These are phyloP conservation scores for Anolis carolinensis DNA, from an alignment of 2,113 vertebrate species.

Conservation along the genomic window DNA sequence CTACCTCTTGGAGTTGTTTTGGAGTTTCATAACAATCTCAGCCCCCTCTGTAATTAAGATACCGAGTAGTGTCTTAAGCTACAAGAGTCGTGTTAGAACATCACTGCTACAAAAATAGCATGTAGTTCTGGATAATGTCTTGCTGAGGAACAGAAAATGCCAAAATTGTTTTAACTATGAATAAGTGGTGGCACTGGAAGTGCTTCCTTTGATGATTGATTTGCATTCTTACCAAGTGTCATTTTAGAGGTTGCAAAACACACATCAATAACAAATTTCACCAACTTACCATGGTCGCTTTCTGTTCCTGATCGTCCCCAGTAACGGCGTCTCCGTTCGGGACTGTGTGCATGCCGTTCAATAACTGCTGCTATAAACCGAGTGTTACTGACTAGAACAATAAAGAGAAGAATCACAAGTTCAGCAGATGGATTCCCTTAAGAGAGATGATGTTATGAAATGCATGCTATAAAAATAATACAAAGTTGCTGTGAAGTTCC, in stretches of 20 bases:
- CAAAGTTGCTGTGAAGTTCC: neutral
- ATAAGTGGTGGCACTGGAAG: neutral
- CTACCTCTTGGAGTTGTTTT: neutral
- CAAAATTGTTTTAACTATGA: neutral
- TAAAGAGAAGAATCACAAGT: neutral
- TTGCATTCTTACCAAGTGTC: fast-evolving
- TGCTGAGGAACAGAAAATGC: neutral
- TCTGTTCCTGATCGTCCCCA: conserved; percentile 97
- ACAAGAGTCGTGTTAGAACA: neutral
- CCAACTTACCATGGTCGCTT: conserved; percentile 92
- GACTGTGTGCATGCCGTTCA: conserved; percentile 94
- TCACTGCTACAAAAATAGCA: neutral
- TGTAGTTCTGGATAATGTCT: neutral
- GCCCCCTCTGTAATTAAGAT: neutral
- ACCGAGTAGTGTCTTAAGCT: fast-evolving
- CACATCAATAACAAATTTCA: neutral
- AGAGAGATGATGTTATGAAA: neutral
- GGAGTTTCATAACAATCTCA: neutral
- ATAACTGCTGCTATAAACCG: conserved; percentile 97
- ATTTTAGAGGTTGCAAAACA: neutral
- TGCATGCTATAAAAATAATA: neutral
- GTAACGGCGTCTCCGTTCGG: conserved; percentile 92
- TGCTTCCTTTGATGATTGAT: neutral
- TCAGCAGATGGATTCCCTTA: neutral
- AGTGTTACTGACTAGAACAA: conserved; percentile 91